Conservation (phyloP, 2,797 vertebrate species). For the Danio aesculapii region DNA sequence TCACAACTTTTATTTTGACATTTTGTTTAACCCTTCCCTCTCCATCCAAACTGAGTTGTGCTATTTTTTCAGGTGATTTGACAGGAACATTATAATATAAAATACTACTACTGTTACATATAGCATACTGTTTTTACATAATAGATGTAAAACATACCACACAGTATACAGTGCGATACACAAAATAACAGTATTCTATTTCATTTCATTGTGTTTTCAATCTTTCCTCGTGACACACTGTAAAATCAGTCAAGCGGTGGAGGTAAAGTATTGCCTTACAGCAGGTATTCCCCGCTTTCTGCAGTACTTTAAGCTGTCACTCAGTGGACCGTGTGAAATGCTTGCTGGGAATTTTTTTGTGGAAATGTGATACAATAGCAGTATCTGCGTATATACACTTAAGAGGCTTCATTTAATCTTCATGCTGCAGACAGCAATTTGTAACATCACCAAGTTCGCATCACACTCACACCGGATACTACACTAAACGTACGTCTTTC, state of each 20-base stretch:
- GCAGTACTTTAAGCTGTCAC: slow-evolving; percentile 34
- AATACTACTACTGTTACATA: neutral
- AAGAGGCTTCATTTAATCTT: slow-evolving; percentile 51
- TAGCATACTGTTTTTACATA: slow-evolving; percentile 3
- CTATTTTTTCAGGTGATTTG: too few relatives aligned
- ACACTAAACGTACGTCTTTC: neutral
- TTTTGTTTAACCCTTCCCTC: neutral
- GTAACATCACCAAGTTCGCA: slow-evolving; percentile 31
- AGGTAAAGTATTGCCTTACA: slow-evolving; percentile 42
- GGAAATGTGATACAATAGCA: slow-evolving; percentile 44
- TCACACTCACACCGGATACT: slow-evolving; percentile 36
- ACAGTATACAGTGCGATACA: neutral
- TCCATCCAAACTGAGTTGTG: neutral
- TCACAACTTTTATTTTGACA: neutral
- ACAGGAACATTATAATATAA: neutral
- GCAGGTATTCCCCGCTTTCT: slow-evolving; percentile 42
- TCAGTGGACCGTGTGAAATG: slow-evolving; percentile 43
- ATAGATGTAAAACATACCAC: neutral
- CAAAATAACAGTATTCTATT: slow-evolving; percentile 10
- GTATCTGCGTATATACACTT: slow-evolving; percentile 32
- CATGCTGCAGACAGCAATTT: slow-evolving; percentile 47
- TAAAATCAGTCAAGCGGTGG: slow-evolving; percentile 21
- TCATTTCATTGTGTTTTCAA: slow-evolving; percentile 23
- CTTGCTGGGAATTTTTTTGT: slow-evolving; percentile 41
- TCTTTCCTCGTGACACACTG: neutral